These are phyloP conservation scores for Neoascia interrupta DNA, from an alignment of 2,888 invertebrate genomes.

Conservation along the genomic window DNA sequence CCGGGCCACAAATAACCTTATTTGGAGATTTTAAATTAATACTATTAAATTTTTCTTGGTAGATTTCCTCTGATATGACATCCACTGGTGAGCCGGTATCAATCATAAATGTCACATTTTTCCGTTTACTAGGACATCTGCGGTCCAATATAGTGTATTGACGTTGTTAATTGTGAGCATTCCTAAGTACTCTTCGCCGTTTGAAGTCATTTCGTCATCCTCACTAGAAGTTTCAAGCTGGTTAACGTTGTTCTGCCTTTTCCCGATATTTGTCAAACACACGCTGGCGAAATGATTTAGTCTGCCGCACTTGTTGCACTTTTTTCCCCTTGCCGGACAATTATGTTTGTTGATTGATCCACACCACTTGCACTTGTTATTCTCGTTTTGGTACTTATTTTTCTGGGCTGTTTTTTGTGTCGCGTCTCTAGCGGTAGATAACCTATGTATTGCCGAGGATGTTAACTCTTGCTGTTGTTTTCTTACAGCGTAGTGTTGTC, in stretches of 20 bases:
- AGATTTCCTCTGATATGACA: neutral
- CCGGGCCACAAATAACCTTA: slow-evolving; percentile 3
- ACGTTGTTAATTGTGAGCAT: slow-evolving; percentile 9
- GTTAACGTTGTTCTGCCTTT: neutral
- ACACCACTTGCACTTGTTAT: neutral
- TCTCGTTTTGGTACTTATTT: neutral
- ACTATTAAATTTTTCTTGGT: neutral
- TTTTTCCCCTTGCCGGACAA: neutral
- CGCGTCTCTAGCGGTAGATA: too few species aligned
- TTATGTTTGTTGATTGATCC: neutral
- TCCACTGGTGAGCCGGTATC: slow-evolving; percentile 25
- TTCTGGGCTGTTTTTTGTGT: too few species aligned
- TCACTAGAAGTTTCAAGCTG: slow-evolving; percentile 4
- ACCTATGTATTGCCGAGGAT: too few species aligned
- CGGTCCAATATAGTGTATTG: slow-evolving; percentile 3
- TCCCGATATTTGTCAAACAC: neutral
- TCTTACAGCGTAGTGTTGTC: too few species aligned
- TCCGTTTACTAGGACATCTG: neutral
- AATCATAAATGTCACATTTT: slow-evolving; percentile 10
- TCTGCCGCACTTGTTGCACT: slow-evolving; percentile 4
- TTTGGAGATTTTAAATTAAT: neutral
- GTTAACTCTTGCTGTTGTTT: too few species aligned
- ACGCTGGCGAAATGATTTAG: slow-evolving; percentile 3
- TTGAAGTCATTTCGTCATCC: too few species aligned
- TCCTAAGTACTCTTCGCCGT: neutral